Conservation (phyloP, 2,888 invertebrate species). For the Celastrina argiolus region DNA sequence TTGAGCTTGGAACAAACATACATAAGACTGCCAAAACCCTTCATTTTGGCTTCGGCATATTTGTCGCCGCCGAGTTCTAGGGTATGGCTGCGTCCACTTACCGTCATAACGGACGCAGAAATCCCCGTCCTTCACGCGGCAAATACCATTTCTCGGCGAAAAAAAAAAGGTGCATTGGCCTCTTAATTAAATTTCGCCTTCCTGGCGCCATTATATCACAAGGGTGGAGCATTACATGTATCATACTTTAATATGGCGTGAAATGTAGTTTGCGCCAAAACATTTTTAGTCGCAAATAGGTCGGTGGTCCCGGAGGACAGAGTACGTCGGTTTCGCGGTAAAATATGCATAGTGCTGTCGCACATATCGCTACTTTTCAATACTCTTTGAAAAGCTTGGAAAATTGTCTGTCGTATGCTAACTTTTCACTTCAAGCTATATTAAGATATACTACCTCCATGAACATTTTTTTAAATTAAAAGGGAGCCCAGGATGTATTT, state of each 20-base stretch:
- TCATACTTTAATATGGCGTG: background rate
- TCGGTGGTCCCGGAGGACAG: background rate
- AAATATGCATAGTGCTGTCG: slow-evolving; percentile 6
- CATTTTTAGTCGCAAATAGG: background rate
- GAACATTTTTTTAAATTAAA: no score
- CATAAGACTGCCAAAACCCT: no score
- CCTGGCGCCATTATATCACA: background rate
- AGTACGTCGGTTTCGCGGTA: background rate
- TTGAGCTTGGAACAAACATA: no score
- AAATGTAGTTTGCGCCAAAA: background rate
- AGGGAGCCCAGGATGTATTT: no score
- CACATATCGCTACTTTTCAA: background rate
- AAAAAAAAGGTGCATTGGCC: no score
- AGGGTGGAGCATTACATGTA: background rate
- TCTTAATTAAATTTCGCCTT: background rate
- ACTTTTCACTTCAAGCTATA: background rate
- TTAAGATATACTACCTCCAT: no score
- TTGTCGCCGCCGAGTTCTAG: no score
- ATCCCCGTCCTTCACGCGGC: no score
- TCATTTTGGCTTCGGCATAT: no score
- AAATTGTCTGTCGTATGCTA: background rate
- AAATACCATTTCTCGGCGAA: no score
- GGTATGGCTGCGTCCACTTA: no score
- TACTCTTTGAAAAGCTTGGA: background rate
- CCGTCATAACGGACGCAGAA: no score